Base-by-base conservation (phyloP, 92 coral and sea anemone genomes). In the Metridium senile region DNA sequence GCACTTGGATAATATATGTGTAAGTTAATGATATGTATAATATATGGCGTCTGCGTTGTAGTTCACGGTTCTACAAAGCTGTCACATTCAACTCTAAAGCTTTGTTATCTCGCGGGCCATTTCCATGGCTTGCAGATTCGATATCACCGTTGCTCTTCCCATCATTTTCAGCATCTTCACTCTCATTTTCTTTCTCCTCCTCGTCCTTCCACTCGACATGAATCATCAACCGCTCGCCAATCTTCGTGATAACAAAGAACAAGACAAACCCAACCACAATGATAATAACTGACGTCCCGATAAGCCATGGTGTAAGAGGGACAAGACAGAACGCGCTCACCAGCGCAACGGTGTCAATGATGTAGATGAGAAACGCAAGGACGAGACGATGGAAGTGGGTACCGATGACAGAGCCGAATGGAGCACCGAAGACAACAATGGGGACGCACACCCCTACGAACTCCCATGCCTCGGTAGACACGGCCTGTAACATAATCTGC, bases 371-470 rank as follows among this genome's bases (percentile, higher is more conserved):
- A 17, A 88, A 82, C 1, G 96, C 96, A 0, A 90, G 82, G 25
- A 87, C 82, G 58, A 82, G 89, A 6, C 94, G 91, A 57, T 90
- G 94, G 71, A 90, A 90, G 56, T 90, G 89, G 56, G 86, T 86
- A 7, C 94, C 94, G 25, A 90, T 51, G 32, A 90, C 83, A 1
- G 94, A 86, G 3, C 94, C 94, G 1, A 86, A 34, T 16, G 94
- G 94, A 11, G 94, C 94, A 18, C 96, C 96, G 11, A 90, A 49
- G 18, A 90, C 91, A 10, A 90, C 96, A 33, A 90, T 82, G 0
- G 96, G 96, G n/a, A 83, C 97, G 35, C 97, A 92, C 10, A 92
- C 97, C 4, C 93, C 97, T 3, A 92, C 69, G 59, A 78, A 92
- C 21, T 89, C 45, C 74, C 84, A 72, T 22, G 66, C 77, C 35